Evolutionary conservation across 2,113 vertebrate species (phyloP).

Genomic region (Bagarius yarrelli): DNA sequence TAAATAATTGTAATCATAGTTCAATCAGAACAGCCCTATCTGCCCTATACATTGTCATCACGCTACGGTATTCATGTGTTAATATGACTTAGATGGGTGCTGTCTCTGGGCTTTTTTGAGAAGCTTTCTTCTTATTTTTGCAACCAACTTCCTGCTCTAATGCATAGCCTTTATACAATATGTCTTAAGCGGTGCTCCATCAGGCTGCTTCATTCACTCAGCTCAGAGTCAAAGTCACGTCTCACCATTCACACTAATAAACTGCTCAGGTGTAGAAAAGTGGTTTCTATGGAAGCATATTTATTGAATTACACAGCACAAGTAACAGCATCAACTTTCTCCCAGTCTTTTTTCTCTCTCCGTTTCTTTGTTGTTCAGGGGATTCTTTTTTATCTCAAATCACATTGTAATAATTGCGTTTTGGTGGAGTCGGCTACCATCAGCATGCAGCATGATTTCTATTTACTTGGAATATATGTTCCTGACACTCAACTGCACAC

Average conservation of each 20-base stretch:
- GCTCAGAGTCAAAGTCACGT: not conserved
- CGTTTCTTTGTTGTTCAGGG: not conserved
- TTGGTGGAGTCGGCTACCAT: not conserved
- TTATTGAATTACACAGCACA: slow-evolving; percentile 8
- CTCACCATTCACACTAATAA: not conserved
- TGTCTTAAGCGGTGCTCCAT: not conserved
- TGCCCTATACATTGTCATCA: not conserved
- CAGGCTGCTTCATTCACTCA: not conserved
- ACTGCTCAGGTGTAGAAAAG: slow-evolving; percentile 8
- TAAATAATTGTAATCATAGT: not conserved
- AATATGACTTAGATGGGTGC: not conserved
- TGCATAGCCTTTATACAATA: not conserved
- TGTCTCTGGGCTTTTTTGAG: not conserved
- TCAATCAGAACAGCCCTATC: not conserved
- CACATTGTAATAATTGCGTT: slow-evolving; percentile 13
- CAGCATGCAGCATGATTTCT: not conserved
- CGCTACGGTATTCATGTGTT: not conserved
- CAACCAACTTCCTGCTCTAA: not conserved
- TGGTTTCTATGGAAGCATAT: slow-evolving; percentile 19
- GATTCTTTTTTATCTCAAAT: not conserved
- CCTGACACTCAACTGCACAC: not conserved
- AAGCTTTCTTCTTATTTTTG: slow-evolving; percentile 1
- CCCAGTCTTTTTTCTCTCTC: not conserved
- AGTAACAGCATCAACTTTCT: slow-evolving; percentile 2
- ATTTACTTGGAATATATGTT: not conserved